Evolutionary conservation across 2,888 invertebrate species (phyloP).

Genomic region (Napeogenes inachia): DNA sequence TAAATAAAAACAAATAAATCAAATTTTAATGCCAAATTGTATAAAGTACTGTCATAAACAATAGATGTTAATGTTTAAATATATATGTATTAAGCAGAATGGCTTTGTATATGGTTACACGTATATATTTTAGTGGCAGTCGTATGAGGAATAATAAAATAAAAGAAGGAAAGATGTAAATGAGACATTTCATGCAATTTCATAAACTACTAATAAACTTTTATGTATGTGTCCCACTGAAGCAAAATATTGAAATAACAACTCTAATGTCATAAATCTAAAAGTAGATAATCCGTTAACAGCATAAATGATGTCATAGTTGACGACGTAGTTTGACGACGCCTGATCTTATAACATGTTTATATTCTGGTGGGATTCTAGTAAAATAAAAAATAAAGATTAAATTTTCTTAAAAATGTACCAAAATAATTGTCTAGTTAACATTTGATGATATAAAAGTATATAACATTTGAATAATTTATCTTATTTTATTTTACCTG

Average conservation of each 20-base stretch:
- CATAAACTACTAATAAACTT: slow-evolving; percentile 23
- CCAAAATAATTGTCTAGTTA: no score
- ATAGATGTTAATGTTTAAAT: no score
- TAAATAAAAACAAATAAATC: no score
- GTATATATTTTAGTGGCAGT: background rate
- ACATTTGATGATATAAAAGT: no score
- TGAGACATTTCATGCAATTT: slow-evolving; percentile 14
- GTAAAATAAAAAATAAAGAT: no score
- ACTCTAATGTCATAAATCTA: background rate
- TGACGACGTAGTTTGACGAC: background rate
- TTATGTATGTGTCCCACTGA: slow-evolving; percentile 9
- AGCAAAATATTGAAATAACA: background rate
- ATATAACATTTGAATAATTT: no score
- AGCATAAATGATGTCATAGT: background rate
- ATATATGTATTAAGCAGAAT: no score
- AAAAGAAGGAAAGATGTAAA: slow-evolving; percentile 19
- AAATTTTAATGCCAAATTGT: background rate
- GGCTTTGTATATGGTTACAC: no score
- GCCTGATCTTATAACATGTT: background rate
- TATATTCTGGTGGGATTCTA: background rate
- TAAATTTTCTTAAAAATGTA: no score
- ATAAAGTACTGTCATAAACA: background rate
- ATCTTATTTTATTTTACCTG: no score
- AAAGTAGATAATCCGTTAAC: background rate
- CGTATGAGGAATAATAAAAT: background rate